Percentiles rank a stretch among this genome's conserved stretches.
These are phyloP conservation scores for Drosophila parabipectinata DNA, from an alignment of 1,140 invertebrate genomes.

Conservation along the genomic window DNA sequence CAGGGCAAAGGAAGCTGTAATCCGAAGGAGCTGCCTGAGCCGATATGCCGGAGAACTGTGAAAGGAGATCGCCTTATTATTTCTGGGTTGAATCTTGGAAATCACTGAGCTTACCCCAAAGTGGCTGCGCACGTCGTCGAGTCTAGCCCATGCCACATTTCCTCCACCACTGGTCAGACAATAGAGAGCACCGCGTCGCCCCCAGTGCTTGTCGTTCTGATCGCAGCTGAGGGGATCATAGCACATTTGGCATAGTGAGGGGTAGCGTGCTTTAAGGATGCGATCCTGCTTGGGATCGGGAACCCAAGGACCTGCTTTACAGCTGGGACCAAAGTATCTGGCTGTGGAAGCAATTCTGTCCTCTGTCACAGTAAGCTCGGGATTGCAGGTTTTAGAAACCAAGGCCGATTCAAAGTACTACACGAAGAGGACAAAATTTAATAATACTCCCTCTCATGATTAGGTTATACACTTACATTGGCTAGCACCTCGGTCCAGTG, in stretches of 20 bases:
- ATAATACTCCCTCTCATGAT: neutral
- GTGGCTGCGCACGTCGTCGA: conserved; percentile 87
- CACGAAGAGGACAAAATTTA: neutral
- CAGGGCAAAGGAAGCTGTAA: conserved; percentile 91
- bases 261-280: conserved; percentile 88
- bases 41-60: conserved; percentile 70
- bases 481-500: conserved; percentile 89
- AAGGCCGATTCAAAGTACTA: conserved; percentile 90
- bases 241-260: conserved; percentile 89
- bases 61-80: neutral
- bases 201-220: conserved; percentile 91
- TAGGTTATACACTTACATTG: conserved; percentile 85
- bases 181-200: conserved; percentile 90
- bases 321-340: conserved; percentile 89
- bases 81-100: neutral
- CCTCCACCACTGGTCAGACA: conserved; percentile 91
- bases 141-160: conserved; percentile 92
- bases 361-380: conserved; percentile 88
- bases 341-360: conserved; percentile 89
- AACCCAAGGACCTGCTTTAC: conserved; percentile 93
- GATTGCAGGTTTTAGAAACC: conserved; percentile 88
- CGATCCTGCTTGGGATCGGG: conserved; percentile 87
- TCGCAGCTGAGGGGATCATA: conserved; percentile 87
- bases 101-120: conserved; percentile 86
- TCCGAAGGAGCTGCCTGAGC: conserved; percentile 84